Conservation (phyloP, 2,797 vertebrate species). For the Spea hammondii region DNA sequence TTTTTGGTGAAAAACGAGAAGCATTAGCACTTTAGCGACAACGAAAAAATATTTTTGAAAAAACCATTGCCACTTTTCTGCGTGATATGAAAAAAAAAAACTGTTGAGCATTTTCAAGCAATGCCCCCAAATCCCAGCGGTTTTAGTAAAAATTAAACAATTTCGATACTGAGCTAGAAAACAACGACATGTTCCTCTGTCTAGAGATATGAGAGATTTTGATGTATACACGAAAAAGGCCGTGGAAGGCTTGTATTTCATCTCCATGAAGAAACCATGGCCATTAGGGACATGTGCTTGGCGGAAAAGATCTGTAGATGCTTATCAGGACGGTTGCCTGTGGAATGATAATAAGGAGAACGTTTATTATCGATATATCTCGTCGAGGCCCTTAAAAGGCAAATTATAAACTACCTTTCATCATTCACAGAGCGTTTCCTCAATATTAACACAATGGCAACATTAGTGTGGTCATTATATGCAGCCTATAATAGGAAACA, state of each 20-base stretch:
- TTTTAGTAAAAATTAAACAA: conserved; percentile 16
- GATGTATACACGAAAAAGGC: conserved; percentile 3
- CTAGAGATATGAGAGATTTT: conserved; percentile 1
- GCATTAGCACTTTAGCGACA: no score
- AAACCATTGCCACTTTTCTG: no score
- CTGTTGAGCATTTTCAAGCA: conserved; percentile 10
- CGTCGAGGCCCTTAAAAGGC: not conserved
- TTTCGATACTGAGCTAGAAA: not conserved
- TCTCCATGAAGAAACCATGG: conserved; percentile 1
- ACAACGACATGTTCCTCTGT: not conserved
- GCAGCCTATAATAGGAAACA: conserved; percentile 35
- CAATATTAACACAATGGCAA: conserved; percentile 31
- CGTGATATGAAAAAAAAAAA: not conserved
- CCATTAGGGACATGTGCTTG: not conserved
- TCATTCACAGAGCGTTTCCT: not conserved
- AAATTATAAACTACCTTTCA: conserved; percentile 18
- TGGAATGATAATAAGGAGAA: conserved; percentile 6
- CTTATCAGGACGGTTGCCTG: not conserved
- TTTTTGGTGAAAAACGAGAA: no score
- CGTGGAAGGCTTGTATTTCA: not conserved
- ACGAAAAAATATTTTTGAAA: no score
- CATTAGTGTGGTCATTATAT: conserved; percentile 33
- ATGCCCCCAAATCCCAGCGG: conserved; percentile 22
- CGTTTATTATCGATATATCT: conserved; percentile 33
- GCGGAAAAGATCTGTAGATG: not conserved